Base-by-base conservation (phyloP, 2,888 invertebrate species). In the Hirtodrosophila duncani region DNA sequence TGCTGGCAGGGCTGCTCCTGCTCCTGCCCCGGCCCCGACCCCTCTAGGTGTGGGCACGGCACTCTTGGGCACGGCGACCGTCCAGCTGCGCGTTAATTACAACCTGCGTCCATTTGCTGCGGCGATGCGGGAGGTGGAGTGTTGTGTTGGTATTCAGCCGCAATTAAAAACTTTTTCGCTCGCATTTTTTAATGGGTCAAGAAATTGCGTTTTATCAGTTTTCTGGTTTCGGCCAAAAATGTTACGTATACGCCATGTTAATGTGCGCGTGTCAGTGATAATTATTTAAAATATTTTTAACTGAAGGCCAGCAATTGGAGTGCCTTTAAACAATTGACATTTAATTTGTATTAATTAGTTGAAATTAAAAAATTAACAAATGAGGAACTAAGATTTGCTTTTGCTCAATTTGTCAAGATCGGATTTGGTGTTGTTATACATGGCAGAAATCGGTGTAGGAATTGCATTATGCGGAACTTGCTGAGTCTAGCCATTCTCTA, bases 21-120 rank as follows among this genome's bases (percentile, higher is more conserved):
- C 29, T 38, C 30, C 18, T 17, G 9, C 9, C 5, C 21, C 29
- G 27, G 17, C 24, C 26, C 31, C 21, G 13, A 16, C 27, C 38
- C 51, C 9, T 30, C 50, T 38, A 14, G 6, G n/a, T 5, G 16
- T 4, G 26, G 6, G 2, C 0, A 0, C 16, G 13, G n/a, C 6
- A 26, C 21, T 2, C 17, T 3, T 20, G 7, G 3, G 14, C 36
- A 7, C 10, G 4, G 5, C 46, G 39, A 45, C 36, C 52, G 57
- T 46, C 59, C 59, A 39, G 27, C 52, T 49, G 58, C 55, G 65
- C 62, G 77, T 68, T 75, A 72, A 72, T 72, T 72, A 75, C 63
- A 63, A 59, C 53, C 57, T 50, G 49, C 55, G 66, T 75, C 66
- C 77, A 45, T 11, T 34, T 30, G 44, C 49, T 53, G 31, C 14